Evolutionary conservation across 2,888 invertebrate species (phyloP), one percentile per base, ranked within the genome.

Genomic region (Agrotis clavis): DNA sequence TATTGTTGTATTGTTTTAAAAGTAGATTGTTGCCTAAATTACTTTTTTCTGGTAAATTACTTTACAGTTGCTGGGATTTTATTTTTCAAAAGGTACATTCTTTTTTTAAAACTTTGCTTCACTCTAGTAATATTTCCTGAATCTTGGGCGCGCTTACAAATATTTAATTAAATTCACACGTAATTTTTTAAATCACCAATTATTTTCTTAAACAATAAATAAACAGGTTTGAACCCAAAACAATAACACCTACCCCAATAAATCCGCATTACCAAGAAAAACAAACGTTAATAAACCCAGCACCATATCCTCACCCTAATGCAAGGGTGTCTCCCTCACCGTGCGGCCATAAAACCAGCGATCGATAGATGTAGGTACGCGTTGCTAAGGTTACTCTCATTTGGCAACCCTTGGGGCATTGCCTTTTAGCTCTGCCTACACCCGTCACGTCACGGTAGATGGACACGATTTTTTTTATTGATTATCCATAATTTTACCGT

Each of bases 371-470:
- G 67, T 82, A 77, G 82, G 85, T 64, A 53, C 81, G 59, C 81
- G 88, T 90, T 83, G 86, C 85, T 81, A 89, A 57, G 87, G 87
- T 67, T 85, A 89, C 88, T 71, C 79, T 79, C 69, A 54, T 73
- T 78, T 76, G 59, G 69, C 63, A 73, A 76, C 81, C 82, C 77
- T 62, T 41, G 25, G 66, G 57, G 59, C 16, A 60, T 69, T 60
- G 45, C 41, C 65, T 57, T 25, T 13, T 35, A 63, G 71, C 65
- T 65, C 35, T 71, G 54, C 60, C 51, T 74, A 71, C 69, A 66
- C 70, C 41, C 68, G 84, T 81, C 79, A 76, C 67, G 84, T 81
- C 79, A 76, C 75, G 79, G 74, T 77, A 4, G 25, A 70, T 72
- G 64, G 60, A 59, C 54, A 73, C 54, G n/a, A 0, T 25, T 70